Base-by-base conservation (phyloP, 2,888 invertebrate species). In the Drosophila leonis region DNA sequence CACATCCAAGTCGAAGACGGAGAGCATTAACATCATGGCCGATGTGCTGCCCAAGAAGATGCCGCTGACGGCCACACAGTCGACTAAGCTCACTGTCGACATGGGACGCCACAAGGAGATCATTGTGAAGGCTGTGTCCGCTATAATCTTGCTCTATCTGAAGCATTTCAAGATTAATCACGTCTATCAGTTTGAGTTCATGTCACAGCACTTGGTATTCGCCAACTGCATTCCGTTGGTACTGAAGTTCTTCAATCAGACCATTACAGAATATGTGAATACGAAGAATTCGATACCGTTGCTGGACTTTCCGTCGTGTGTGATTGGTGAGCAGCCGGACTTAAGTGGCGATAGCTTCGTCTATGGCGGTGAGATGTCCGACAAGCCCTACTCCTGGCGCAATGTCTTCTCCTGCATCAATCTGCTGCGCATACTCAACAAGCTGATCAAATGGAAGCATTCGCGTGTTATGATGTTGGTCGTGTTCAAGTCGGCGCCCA, bases 391-490 rank as follows among this genome's bases (percentile, higher is more conserved):
- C 93, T 98, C 98, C 51, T 99, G 99, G 99, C 95, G 99, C 80
- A 99, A 99, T 94, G 96, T 99, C 62, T 99, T 98, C 93, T 98
- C 98, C 5, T 98, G 99, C 91, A 98, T 99, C 69, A 99, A 99
- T 94, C 94, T 99, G 59, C 94, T 99, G 74, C 95, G 99, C 83
- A 98, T 99, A 83, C 95, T 99, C 62, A 99, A 99, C 93, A 99
- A 99, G 94, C 94, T 99, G 66, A 99, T 99, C 46, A 99, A 99
- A 93, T 99, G 99, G 98, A 99, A 99, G 92, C 99, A 99, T 93
- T 99, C 99, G n/a, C 95, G 99, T 77, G 98, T 98, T 72, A 98
- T 98, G 98, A 99, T 99, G 98, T 94, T 99, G 83, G 99, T 99
- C 35, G 99, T 99, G 12, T 99, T 99, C 93, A 99, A 99, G 94